phyloP scores from a whole-genome alignment of 2,797 vertebrate species.

The Schizopygopsis pylzovi region DNA sequence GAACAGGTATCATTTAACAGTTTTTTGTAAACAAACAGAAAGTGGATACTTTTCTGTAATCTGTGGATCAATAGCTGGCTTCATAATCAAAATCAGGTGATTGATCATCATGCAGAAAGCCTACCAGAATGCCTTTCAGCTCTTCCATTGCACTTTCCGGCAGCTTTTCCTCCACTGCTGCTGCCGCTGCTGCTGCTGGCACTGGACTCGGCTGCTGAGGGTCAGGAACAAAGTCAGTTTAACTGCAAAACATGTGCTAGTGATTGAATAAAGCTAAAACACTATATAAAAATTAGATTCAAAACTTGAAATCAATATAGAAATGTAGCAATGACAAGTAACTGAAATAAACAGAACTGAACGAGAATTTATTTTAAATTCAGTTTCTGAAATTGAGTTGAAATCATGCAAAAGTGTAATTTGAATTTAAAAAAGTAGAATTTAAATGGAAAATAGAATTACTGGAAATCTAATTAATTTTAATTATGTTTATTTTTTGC shows the following conservation, averaged over 20 bases:
- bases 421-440: neutral
- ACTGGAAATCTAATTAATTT: neutral
- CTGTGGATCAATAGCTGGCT: neutral
- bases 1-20: neutral
- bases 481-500: neutral
- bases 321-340: neutral
- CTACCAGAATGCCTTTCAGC: constrained; percentile 84
- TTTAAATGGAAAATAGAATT: neutral
- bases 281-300: no score
- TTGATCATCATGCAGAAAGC: constrained; percentile 4
- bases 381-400: neutral
- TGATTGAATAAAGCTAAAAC: no score
- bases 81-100: neutral
- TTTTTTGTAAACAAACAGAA: neutral
- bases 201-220: constrained; percentile 64
- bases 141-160: constrained; percentile 86
- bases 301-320: neutral
- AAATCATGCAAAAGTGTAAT: neutral
- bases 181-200: neutral
- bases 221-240: neutral
- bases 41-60: neutral
- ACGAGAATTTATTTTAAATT: neutral
- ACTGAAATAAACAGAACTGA: neutral
- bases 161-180: constrained; percentile 72
- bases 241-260: neutral